Conservation (phyloP, 2,888 invertebrate species). For the Limenitis arthemis region DNA sequence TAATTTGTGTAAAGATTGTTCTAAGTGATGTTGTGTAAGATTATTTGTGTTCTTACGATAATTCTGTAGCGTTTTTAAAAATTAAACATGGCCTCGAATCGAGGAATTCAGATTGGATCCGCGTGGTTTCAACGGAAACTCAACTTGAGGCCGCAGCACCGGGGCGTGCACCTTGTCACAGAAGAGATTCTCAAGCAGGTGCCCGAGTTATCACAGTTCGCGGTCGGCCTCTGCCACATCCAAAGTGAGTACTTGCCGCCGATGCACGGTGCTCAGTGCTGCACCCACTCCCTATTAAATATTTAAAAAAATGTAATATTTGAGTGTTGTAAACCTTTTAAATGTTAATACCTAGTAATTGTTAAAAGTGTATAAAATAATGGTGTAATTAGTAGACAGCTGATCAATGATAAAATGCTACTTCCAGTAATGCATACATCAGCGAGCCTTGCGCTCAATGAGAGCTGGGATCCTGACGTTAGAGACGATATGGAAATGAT, state of each 20-base stretch:
- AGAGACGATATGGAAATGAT: conserved; percentile 99
- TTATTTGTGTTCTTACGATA: conserved; percentile 67
- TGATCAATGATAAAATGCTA: conserved; percentile 30
- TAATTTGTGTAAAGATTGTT: conserved; percentile 69
- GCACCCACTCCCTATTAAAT: conserved; percentile 52
- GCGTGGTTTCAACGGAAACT: conserved; percentile 99
- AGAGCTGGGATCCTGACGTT: conserved; percentile 98
- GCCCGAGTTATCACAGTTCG: conserved; percentile 94
- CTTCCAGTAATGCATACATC: conserved; percentile 96
- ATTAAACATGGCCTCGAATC: conserved; percentile 88
- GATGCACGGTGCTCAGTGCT: conserved; percentile 29
- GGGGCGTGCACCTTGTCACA: conserved; percentile 97
- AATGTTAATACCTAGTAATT: background rate
- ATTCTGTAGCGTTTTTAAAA: conserved; percentile 69
- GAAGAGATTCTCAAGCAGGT: conserved; percentile 96
- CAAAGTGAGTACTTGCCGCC: conserved; percentile 87
- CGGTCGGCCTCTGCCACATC: conserved; percentile 96
- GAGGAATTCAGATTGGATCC: conserved; percentile 95
- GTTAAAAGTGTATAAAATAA: background rate
- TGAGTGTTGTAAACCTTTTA: background rate
- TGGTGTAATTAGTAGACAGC: conserved; percentile 31
- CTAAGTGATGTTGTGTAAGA: conserved; percentile 72
- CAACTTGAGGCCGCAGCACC: conserved; percentile 94
- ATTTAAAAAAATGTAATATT: conserved; percentile 24
- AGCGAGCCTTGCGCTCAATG: conserved; percentile 96